Evolutionary conservation across 2,113 vertebrate species (phyloP).

Genomic region (Leptocoma aspasia): DNA sequence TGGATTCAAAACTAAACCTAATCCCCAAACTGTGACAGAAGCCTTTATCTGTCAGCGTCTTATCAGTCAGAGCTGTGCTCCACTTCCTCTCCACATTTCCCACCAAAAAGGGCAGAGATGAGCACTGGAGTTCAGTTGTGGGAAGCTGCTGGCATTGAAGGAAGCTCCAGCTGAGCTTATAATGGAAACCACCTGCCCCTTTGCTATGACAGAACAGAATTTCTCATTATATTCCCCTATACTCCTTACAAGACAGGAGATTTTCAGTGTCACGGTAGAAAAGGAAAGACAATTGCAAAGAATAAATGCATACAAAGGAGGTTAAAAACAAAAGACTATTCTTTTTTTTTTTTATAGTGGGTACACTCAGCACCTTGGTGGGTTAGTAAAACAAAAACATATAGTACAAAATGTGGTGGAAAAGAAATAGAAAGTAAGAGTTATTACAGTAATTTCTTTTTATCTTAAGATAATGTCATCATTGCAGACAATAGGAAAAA

Average conservation of each 20-base stretch:
- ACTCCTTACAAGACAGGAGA: background rate
- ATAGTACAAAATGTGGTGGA: conserved; percentile 4
- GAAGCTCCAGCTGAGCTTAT: conserved; percentile 40
- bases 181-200: conserved; percentile 38
- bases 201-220: background rate
- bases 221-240: background rate
- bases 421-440: conserved; percentile 33
- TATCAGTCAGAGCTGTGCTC: background rate
- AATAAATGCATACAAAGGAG: background rate
- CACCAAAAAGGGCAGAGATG: background rate
- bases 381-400: conserved; percentile 13
- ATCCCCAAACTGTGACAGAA: conserved; percentile 10
- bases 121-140: background rate
- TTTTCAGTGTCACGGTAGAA: background rate
- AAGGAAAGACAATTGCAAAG: background rate
- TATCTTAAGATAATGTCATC: conserved; percentile 40
- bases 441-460: conserved; percentile 41
- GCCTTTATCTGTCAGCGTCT: too few species aligned
- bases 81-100: background rate
- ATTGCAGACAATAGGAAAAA: background rate
- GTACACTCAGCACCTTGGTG: background rate
- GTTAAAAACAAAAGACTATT: background rate
- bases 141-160: conserved; percentile 44
- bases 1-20: conserved; percentile 16
- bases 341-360: background rate